These are phyloP conservation scores for Bufo gargarizans DNA, from an alignment of 2,113 vertebrate genomes.

Conservation along the genomic window DNA sequence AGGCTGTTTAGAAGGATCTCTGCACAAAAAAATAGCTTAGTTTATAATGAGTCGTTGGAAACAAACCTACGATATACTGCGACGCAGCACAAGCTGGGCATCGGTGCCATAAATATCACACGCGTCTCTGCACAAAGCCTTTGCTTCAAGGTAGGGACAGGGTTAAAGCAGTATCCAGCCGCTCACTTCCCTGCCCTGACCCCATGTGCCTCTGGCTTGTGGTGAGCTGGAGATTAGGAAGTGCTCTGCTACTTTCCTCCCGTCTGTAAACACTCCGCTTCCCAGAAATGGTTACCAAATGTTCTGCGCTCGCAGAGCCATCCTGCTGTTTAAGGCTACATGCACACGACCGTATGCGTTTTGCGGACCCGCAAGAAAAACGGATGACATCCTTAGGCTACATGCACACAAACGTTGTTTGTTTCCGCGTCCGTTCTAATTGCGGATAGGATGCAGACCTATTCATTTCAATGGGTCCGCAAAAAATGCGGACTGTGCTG, in stretches of 20 bases:
- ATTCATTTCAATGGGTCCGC: too few species aligned
- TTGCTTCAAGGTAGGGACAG: not conserved
- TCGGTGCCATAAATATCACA: too few species aligned
- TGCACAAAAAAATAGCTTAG: not conserved
- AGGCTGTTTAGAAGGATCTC: not conserved
- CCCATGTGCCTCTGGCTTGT: slow-evolving; percentile 49
- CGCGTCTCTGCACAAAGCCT: too few species aligned
- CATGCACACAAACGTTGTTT: too few species aligned
- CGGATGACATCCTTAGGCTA: too few species aligned
- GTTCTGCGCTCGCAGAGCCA: slow-evolving; percentile 20
- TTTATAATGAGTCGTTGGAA: not conserved
- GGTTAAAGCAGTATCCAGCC: slow-evolving; percentile 15
- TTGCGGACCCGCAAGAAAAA: too few species aligned
- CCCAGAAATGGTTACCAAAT: slow-evolving; percentile 46
- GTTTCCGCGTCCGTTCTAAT: too few species aligned
- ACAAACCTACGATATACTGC: not conserved
- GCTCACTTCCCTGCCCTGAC: slow-evolving; percentile 26
- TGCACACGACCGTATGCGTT: too few species aligned
- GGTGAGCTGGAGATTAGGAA: slow-evolving; percentile 48
- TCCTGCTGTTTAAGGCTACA: slow-evolving; percentile 4
- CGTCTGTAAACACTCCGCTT: slow-evolving; percentile 41
- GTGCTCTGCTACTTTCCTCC: slow-evolving; percentile 37
- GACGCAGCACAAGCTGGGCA: not conserved
- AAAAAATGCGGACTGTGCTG: too few species aligned
- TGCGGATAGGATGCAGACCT: too few species aligned